These are phyloP conservation scores for Ectemnius continuus DNA, from an alignment of 2,888 invertebrate species.

Conservation along the genomic window DNA sequence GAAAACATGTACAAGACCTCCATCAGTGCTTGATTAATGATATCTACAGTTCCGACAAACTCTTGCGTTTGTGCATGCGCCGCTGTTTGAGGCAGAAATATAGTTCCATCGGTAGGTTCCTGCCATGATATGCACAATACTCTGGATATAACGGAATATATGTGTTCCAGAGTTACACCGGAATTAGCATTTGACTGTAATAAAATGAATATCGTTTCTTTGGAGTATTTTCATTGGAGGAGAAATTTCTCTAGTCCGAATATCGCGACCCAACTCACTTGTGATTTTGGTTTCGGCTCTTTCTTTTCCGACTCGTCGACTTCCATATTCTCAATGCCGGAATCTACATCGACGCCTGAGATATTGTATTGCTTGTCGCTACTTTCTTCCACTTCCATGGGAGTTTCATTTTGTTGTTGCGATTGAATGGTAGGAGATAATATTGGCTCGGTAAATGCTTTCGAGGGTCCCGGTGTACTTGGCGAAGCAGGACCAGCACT, in stretches of 20 bases:
- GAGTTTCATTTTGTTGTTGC: conserved; percentile 66
- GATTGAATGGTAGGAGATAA: conserved; percentile 70
- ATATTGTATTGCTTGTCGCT: conserved; percentile 79
- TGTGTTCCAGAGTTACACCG: conserved; percentile 84
- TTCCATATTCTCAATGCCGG: conserved; percentile 88
- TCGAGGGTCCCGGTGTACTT: conserved; percentile 77
- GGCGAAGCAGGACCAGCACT: conserved; percentile 77
- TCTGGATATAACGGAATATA: conserved; percentile 83
- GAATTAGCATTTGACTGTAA: conserved; percentile 71
- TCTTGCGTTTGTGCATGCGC: conserved; percentile 63
- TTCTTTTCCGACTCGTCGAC: conserved; percentile 79
- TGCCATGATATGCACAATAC: conserved; percentile 87
- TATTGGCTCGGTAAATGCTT: conserved; percentile 56
- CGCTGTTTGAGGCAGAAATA: conserved; percentile 79
- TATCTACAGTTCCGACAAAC: conserved; percentile 63
- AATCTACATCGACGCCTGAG: conserved; percentile 83
- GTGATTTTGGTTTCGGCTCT: conserved; percentile 71
- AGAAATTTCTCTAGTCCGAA: background rate
- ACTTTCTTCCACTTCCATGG: conserved; percentile 82
- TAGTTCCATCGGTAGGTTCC: conserved; percentile 75
- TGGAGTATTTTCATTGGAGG: background rate
- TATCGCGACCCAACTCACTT: conserved; percentile 57
- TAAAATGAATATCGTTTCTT: background rate
- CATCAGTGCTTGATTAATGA: conserved; percentile 81
- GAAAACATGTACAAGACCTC: conserved; percentile 82